Percentiles rank a stretch among this genome's conserved stretches.
These are phyloP conservation scores for Drosophila insularis DNA, from an alignment of 1,140 invertebrate genomes.

Conservation along the genomic window DNA sequence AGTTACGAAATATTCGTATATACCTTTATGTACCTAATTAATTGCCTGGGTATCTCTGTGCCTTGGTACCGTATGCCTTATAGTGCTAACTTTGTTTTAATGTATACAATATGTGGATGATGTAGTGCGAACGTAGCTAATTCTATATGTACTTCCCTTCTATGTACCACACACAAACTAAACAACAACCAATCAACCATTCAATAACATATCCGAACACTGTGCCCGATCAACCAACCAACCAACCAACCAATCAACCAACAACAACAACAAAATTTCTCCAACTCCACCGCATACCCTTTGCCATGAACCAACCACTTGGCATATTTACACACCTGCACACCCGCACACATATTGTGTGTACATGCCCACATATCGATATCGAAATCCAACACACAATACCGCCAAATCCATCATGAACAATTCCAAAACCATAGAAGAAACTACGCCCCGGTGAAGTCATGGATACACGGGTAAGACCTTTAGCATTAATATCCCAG, in stretches of 20 bases:
- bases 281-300: conserved; percentile 41
- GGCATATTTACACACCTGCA: conserved; percentile 27
- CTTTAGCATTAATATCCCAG: not conserved
- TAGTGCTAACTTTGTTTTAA: conserved; percentile 27
- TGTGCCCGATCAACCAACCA: conserved; percentile 24
- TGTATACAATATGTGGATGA: conserved; percentile 18
- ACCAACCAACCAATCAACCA: conserved; percentile 29
- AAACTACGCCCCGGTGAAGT: conserved; percentile 96
- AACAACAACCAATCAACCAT: conserved; percentile 43
- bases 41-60: not conserved
- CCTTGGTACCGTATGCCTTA: no score
- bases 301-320: conserved; percentile 41
- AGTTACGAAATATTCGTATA: conserved; percentile 1
- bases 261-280: conserved; percentile 27
- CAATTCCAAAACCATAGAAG: conserved; percentile 84
- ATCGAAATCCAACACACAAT: conserved; percentile 26
- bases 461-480: conserved; percentile 96
- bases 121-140: conserved; percentile 37
- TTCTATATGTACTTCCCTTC: conserved; percentile 59
- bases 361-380: conserved; percentile 33
- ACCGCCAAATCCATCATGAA: conserved; percentile 69
- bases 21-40: conserved; percentile 2
- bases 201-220: conserved; percentile 26
- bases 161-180: conserved; percentile 60
- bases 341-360: conserved; percentile 72